Conservation (phyloP, 2,797 vertebrate genomes). For the Pachyuromys duprasi region DNA sequence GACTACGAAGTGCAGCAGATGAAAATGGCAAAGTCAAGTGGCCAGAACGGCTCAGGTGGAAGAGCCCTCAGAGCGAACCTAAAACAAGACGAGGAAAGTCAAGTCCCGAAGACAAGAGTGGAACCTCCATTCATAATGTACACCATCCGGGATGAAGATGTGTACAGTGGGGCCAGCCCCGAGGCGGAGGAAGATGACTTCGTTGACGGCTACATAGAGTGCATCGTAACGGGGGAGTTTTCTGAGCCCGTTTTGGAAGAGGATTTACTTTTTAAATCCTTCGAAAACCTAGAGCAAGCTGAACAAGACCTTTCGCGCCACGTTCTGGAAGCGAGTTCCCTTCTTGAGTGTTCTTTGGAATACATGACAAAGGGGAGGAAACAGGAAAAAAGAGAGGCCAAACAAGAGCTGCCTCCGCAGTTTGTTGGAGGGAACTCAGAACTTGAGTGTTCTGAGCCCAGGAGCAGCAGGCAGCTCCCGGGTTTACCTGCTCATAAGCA, state of each 20-base stretch:
- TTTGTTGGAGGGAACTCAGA: conserved; percentile 93
- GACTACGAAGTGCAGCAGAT: background rate
- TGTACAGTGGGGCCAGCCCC: background rate
- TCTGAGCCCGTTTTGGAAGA: conserved; percentile 43
- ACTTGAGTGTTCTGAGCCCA: conserved; percentile 92
- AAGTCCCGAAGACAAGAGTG: background rate
- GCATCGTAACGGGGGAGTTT: conserved; percentile 61
- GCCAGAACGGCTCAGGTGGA: fast-evolving
- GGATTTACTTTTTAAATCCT: conserved; percentile 27
- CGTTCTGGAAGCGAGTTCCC: background rate
- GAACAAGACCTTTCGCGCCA: conserved; percentile 41
- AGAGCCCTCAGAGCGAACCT: background rate
- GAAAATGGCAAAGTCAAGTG: background rate
- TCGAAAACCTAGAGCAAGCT: background rate
- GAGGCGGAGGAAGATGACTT: background rate
- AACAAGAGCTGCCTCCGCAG: conserved; percentile 80
- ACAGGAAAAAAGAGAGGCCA: background rate
- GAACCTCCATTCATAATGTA: fast-evolving
- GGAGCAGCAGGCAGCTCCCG: conserved; percentile 88
- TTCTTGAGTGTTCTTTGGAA: background rate
- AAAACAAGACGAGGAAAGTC: fast-evolving
- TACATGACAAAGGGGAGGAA: background rate
- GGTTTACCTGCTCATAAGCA: conserved; percentile 94
- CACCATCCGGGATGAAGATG: fast-evolving
- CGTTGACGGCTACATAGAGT: conserved; percentile 72